Evolutionary conservation across 2,888 invertebrate species (phyloP).

Genomic region (Chrysolina haemoptera): DNA sequence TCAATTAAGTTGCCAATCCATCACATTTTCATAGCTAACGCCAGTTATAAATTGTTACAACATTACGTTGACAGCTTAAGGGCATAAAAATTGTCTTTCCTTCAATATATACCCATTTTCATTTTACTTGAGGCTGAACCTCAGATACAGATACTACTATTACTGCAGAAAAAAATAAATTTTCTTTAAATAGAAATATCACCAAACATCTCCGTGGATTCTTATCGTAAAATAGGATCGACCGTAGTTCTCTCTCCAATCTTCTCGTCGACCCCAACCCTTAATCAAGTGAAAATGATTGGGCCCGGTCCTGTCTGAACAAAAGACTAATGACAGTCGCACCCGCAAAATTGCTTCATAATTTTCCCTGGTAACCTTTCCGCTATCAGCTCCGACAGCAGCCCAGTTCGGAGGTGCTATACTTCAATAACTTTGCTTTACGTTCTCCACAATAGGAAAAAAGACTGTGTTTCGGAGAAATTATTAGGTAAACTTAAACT

Average conservation of each 20-base stretch:
- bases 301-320: constrained; percentile 44
- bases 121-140: no score
- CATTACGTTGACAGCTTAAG: no score
- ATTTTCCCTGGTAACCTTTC: constrained; percentile 69
- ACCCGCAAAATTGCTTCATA: constrained; percentile 70
- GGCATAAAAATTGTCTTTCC: no score
- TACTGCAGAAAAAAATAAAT: no score
- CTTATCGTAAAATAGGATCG: background rate
- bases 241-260: constrained; percentile 7
- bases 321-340: constrained; percentile 68
- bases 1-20: no score
- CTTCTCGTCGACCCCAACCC: constrained; percentile 29
- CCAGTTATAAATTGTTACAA: no score
- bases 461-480: background rate
- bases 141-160: no score
- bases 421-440: constrained; percentile 64
- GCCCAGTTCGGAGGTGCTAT: constrained; percentile 61
- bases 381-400: constrained; percentile 67
- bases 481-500: background rate
- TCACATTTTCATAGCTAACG: no score
- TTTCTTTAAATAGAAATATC: no score
- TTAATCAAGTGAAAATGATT: constrained; percentile 41
- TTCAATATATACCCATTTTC: no score
- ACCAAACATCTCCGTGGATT: no score
- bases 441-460: constrained; percentile 39